Evolutionary conservation across 92 coral and sea anemone genomes (phyloP).

Genomic region (Parazoanthus atlanticus): DNA sequence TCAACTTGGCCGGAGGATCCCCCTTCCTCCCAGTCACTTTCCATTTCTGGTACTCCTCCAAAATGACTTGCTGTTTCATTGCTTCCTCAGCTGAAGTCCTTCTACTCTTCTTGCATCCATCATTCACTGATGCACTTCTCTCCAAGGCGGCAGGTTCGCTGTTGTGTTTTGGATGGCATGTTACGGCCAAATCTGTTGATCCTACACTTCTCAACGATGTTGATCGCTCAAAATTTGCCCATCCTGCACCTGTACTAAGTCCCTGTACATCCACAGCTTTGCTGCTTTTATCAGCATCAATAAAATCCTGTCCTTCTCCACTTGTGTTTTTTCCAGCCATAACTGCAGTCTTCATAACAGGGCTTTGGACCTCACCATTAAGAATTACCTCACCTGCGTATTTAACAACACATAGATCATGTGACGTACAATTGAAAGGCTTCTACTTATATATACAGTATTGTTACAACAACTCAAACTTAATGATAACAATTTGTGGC

Average conservation of each 20-base stretch:
- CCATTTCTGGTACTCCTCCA: constrained; percentile 88
- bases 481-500: no score
- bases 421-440: neutral
- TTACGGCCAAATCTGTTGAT: neutral
- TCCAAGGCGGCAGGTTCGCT: constrained; percentile 26
- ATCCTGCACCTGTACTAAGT: neutral
- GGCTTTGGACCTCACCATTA: constrained; percentile 24
- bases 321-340: neutral
- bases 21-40: constrained; percentile 81
- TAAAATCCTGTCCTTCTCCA: neutral
- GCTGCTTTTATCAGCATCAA: neutral
- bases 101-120: neutral
- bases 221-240: constrained; percentile 54
- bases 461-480: no score
- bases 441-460: no score
- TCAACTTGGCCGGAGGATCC: constrained; percentile 82
- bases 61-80: neutral
- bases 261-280: neutral
- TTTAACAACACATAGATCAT: neutral
- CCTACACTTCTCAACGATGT: constrained; percentile 61
- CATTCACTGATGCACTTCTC: constrained; percentile 36
- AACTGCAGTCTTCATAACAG: neutral
- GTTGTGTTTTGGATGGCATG: constrained; percentile 29
- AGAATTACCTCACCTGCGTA: constrained; percentile 24
- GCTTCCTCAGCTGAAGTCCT: neutral